phyloP scores from a whole-genome alignment of 2,888 invertebrate species.

The Papilio gigon region DNA sequence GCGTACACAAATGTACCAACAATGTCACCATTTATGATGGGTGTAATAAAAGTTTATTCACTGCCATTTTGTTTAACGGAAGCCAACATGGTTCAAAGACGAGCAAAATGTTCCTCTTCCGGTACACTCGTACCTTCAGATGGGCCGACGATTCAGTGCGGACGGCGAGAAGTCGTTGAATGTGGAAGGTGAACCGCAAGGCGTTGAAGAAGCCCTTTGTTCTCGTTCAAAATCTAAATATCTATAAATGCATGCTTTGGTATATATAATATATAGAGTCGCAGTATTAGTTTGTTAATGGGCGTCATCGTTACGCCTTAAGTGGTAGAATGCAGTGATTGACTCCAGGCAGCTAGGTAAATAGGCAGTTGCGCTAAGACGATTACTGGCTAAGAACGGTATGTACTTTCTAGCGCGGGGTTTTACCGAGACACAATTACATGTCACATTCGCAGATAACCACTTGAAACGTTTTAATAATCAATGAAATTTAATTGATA shows the following conservation, averaged over 20 bases:
- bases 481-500: not conserved
- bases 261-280: too few species aligned
- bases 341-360: conserved; percentile 3
- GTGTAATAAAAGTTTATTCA: not conserved
- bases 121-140: too few species aligned
- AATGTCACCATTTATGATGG: not conserved
- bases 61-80: not conserved
- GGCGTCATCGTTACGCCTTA: not conserved
- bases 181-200: too few species aligned
- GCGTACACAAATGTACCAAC: not conserved
- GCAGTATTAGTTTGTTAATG: too few species aligned
- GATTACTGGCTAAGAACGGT: not conserved
- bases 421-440: not conserved
- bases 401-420: conserved; percentile 12
- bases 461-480: not conserved
- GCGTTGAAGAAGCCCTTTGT: too few species aligned
- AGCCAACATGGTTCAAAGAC: not conserved
- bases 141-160: too few species aligned
- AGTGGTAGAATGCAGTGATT: not conserved
- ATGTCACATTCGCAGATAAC: not conserved
- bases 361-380: not conserved
- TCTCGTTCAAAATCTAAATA: too few species aligned
- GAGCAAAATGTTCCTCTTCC: too few species aligned
- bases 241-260: too few species aligned
- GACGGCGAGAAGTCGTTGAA: too few species aligned